Evolutionary conservation across 2,888 invertebrate genomes (phyloP), one percentile per base, ranked within the genome.

Genomic region (Ophioninae sp.): DNA sequence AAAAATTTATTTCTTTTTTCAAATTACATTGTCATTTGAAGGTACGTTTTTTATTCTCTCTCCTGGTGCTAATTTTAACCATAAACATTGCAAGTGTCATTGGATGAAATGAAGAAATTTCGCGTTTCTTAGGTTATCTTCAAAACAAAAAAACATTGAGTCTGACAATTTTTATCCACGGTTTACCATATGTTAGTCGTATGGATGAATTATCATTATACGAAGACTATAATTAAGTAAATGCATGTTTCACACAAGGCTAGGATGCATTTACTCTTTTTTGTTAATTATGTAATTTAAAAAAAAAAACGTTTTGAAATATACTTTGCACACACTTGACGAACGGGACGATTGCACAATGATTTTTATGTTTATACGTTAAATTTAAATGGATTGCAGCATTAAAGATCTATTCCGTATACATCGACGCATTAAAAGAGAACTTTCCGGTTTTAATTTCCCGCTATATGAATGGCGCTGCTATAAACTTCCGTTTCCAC

Each of bases 241-340:
- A 88, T 83, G 85, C 89, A 89, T 89, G 88, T 89, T 90, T 85
- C 89, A 88, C 83, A 87, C 87, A 85, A 85, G 85, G 89, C 86
- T 89, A 87, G 87, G 87, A 90, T 87, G 88, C 90, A 89, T 90
- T 91, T 89, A 89, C 50, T 69, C 17, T 90, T 90, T 91, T 91
- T 91, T 89, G 89, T 89, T 90, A 89, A 88, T 88, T 88, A 87
- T 91, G 89, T 90, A 92, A 90, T 90, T 90, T 79, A 73, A 59
- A 64, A 75, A 64, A 75, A 41, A 65, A 6, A 44, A 79, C 84
- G 88, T 89, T 89, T 88, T 88, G 85, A 88, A 90, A 91, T 90
- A 90, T 90, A 91, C 83, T 87, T 85, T 88, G 87, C 67, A 82
- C 79, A 75, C 70, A 70, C 65, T 75, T 75, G 61, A 67, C 10